Conservation (phyloP, 1,140 invertebrate genomes). For the Anoplophora glabripennis region DNA sequence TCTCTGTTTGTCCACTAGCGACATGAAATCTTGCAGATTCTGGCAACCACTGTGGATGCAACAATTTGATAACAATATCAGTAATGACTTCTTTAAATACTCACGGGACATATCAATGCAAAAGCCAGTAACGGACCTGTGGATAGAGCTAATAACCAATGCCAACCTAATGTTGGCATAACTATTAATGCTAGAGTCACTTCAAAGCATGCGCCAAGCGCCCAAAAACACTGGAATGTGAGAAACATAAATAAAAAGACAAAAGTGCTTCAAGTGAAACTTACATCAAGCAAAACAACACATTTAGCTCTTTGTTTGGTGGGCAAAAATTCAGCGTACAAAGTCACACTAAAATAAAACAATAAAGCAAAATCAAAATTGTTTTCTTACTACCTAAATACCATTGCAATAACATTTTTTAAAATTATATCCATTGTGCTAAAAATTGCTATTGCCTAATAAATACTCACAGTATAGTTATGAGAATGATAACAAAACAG, state of each 20-base stretch:
- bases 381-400: too few relatives aligned
- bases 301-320: conserved; percentile 90
- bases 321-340: conserved; percentile 94
- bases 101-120: conserved; percentile 72
- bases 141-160: conserved; percentile 85
- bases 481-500: conserved; percentile 21
- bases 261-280: conserved; percentile 39
- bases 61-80: not conserved
- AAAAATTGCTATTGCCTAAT: not conserved
- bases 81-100: conserved; percentile 34
- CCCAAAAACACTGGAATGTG: conserved; percentile 86
- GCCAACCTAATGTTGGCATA: conserved; percentile 89
- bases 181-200: conserved; percentile 85
- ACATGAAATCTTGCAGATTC: conserved; percentile 90
- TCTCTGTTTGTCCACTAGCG: conserved; percentile 78
- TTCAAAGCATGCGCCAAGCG: conserved; percentile 89
- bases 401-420: not conserved
- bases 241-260: conserved; percentile 20
- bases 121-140: conserved; percentile 85
- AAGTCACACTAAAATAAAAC: conserved; percentile 72
- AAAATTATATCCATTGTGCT: not conserved
- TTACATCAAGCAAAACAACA: conserved; percentile 90
- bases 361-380: conserved; percentile 11
- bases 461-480: not conserved
- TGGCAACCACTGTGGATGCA: conserved; percentile 76